Evolutionary conservation across 2,797 vertebrate species (phyloP).

Genomic region (Lycodopsis pacificus): DNA sequence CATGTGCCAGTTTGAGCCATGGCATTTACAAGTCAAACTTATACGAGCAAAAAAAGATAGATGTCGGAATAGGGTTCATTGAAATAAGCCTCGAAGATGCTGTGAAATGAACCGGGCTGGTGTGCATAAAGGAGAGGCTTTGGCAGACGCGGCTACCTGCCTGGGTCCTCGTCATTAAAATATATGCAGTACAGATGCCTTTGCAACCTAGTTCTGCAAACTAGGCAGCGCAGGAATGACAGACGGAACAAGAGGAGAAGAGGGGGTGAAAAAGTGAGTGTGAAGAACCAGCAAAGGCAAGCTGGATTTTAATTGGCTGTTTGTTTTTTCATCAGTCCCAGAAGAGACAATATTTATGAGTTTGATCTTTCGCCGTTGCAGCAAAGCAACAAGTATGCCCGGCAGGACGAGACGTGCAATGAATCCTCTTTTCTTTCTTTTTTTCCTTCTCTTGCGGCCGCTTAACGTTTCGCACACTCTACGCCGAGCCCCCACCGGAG

Average conservation of each 20-base stretch:
- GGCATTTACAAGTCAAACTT: conserved; percentile 65
- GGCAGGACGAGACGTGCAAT: conserved; percentile 46
- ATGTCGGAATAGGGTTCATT: conserved; percentile 54
- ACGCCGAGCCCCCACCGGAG: neutral
- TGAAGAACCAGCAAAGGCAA: conserved; percentile 43
- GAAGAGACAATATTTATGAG: conserved; percentile 85
- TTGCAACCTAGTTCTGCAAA: conserved; percentile 70
- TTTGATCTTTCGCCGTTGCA: conserved; percentile 79
- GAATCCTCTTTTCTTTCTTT: conserved; percentile 35
- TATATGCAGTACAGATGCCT: conserved; percentile 53
- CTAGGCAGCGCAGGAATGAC: conserved; percentile 52
- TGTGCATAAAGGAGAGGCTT: conserved; percentile 41
- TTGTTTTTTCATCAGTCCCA: conserved; percentile 82
- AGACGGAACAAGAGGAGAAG: conserved; percentile 40
- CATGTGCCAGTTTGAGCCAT: conserved; percentile 5
- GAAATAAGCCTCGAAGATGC: conserved; percentile 33
- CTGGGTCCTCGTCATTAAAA: conserved; percentile 70
- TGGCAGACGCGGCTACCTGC: conserved; percentile 36
- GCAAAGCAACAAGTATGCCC: conserved; percentile 62
- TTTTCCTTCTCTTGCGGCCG: neutral
- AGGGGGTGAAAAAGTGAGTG: conserved; percentile 27
- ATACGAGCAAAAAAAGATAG: conserved; percentile 33
- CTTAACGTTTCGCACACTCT: conserved; percentile 36
- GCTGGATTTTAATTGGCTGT: conserved; percentile 82
- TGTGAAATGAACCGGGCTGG: conserved; percentile 16